Conservation (phyloP, 1,140 invertebrate species). For the Hylyphantes graminicola region DNA sequence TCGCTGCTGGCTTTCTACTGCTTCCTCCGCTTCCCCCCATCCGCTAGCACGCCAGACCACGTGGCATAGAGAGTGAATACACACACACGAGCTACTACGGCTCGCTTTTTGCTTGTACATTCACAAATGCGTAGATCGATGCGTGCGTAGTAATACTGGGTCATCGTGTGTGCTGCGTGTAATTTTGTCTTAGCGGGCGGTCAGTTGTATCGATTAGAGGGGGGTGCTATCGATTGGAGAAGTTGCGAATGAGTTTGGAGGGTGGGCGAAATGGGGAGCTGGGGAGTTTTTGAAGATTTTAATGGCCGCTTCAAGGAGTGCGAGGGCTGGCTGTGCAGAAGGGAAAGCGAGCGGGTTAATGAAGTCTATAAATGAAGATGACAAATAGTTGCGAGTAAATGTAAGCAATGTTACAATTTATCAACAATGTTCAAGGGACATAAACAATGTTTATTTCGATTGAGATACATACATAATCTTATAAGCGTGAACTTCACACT, state of each 20-base stretch:
- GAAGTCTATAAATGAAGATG: too few species aligned
- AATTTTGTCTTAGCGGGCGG: neutral
- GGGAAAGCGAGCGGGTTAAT: too few species aligned
- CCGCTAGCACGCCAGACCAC: slow-evolving; percentile 36
- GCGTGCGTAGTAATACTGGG: slow-evolving; percentile 3
- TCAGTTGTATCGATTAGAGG: neutral
- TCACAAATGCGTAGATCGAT: slow-evolving; percentile 25
- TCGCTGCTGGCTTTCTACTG: neutral
- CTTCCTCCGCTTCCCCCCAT: slow-evolving; percentile 4
- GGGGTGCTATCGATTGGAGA: too few species aligned
- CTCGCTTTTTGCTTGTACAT: slow-evolving; percentile 49
- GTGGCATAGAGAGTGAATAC: slow-evolving; percentile 31
- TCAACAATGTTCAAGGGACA: too few species aligned
- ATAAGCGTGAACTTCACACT: too few species aligned
- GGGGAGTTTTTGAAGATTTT: neutral
- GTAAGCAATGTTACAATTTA: too few species aligned
- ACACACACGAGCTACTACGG: slow-evolving; percentile 15
- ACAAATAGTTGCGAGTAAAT: too few species aligned
- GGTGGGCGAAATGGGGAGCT: neutral
- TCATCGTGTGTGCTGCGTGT: neutral
- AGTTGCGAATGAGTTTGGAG: too few species aligned
- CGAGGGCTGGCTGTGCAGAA: too few species aligned
- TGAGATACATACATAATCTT: too few species aligned
- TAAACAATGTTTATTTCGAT: too few species aligned
- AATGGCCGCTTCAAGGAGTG: neutral